Base-by-base conservation (phyloP, 2,888 invertebrate genomes). In the Epistrophe eligans region DNA sequence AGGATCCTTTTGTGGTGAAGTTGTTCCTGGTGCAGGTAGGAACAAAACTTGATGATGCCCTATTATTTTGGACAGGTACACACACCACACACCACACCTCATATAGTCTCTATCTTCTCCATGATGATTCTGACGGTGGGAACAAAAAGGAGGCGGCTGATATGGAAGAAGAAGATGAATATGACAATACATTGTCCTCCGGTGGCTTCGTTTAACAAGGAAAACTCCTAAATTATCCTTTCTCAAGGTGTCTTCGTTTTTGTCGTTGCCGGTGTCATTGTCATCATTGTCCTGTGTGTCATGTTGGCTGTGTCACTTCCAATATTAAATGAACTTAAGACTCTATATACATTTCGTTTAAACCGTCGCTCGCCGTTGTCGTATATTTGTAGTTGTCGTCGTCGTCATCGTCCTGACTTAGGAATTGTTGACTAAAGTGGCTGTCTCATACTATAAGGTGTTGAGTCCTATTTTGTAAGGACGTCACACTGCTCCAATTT, bases 191-290 rank as follows among this genome's bases (percentile, higher is more conserved):
- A 82, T 83, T 87, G 87, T 83, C 82, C 79, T 87, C 79, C 55
- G 71, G 55, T 74, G 71, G 79, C 64, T 82, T 79, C 79, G 70
- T 87, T 87, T 87, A 87, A 87, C 87, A 87, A 83, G 87, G 79
- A 72, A 82, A 83, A 79, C 83, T 79, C 83, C 83, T 83, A 83
- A 87, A 83, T 87, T 87, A 87, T 87, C 83, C 87, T 87, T 87
- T 76, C 87, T 79, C 83, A 87, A 87, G 87, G 87, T 81, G 84
- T 77, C 64, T 79, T 74, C 74, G 62, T 28, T 58, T 67, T 72
- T 52, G 76, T 74, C 48, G 40, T 70, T 62, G 74, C 79, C 77
- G 74, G 77, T 77, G 85, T 81, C 85, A 79, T 79, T 79, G 82
- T 73, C 85, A 66, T 81, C 77, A 81, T 87, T 82, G 82, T 82